Evolutionary conservation across 1,140 invertebrate genomes (phyloP), one percentile per base, ranked within the genome.

Genomic region (Hyposmocoma kahamanoa): DNA sequence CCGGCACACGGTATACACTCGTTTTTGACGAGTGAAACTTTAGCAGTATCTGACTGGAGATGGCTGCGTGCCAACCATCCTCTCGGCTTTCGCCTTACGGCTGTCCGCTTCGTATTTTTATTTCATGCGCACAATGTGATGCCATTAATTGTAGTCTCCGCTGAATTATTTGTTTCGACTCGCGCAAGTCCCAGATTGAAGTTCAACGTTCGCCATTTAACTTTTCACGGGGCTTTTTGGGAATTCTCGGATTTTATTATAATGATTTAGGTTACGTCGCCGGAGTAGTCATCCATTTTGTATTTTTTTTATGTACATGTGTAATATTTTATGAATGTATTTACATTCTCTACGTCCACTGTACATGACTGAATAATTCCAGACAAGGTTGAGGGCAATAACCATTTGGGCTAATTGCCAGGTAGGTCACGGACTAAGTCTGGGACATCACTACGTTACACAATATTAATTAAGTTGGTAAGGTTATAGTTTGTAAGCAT

Each of bases 41-140:
- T 64, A 64, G 56, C 52, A 62, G 63, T 67, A 56, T 67, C 59
- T 20, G 56, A 30, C 30, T 43, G 32, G 24, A 51, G 32, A 50
- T 71, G 67, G 64, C 60, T 34, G 42, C 15, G 42, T 50, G 67
- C 67, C 67, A 71, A 60, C 50, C 57, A 44, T 49, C 54, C 50
- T 61, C 54, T 49, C 38, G 30, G 52, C 51, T 15, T 6, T 36
- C 32, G 15, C 32, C 55, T 53, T 52, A 41, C 52, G 56, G 53
- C 50, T 43, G 48, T 57, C 38, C 39, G 54, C 50, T 42, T 58
- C 58, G 55, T 67, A 60, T 67, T 71, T 71, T 71, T 71, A 67
- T 64, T 62, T 62, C 39, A 61, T 60, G 49, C 56, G 56, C 45
- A 61, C 60, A 60, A 59, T 65, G 59, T 63, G 56, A 62, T 59